Base-by-base conservation (phyloP, 2,888 invertebrate genomes). In the Pristionchus entomophagus region DNA sequence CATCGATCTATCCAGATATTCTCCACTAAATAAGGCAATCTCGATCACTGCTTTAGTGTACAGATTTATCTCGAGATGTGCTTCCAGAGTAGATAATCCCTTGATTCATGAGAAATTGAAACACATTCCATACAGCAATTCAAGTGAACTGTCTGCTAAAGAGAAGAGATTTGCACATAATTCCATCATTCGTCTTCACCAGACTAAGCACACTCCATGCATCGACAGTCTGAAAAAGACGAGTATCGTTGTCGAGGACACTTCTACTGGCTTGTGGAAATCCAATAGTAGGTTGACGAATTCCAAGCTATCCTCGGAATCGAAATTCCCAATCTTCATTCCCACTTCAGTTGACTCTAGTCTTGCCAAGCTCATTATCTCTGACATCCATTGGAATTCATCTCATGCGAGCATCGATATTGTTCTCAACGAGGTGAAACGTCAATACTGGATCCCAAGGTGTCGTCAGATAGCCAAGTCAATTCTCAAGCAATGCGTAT, bases 361-460 rank as follows among this genome's bases (percentile, higher is more conserved):
- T 29, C 65, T 65, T 3, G 65, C 65, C n/a, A 8, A 5, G 4
- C 78, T 78, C 14, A 17, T 78, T 12, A 78, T 78, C 26, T 4
- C 8, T 4, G 49, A 78, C 26, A 49, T 51, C 26, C 78, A 78
- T 29, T 6, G 0, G 8, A 22, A 14, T 14, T 17, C 49, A 1
- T 12, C 29, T 8, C 78, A 78, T 29, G 12, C 78, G 0, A 51
- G 29, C 26, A 32, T 29, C 5, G 29, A 51, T 45, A 17, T 38
- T 14, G 45, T 45, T 45, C 45, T 45, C 8, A 45, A 45, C 45
- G 6, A 6, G 45, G 8, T 45, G 8, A 45, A 45, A 14, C 3
- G 51, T 2, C 14, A 89, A 17, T 93, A 88, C 83, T 94, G 93
- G 93, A 91, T 93, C 5, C 81, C 93, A 1, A 87, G 89, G 6